Evolutionary conservation across 2,888 invertebrate species (phyloP), one percentile per base, ranked within the genome.

Genomic region (Agapetus fuscipes): DNA sequence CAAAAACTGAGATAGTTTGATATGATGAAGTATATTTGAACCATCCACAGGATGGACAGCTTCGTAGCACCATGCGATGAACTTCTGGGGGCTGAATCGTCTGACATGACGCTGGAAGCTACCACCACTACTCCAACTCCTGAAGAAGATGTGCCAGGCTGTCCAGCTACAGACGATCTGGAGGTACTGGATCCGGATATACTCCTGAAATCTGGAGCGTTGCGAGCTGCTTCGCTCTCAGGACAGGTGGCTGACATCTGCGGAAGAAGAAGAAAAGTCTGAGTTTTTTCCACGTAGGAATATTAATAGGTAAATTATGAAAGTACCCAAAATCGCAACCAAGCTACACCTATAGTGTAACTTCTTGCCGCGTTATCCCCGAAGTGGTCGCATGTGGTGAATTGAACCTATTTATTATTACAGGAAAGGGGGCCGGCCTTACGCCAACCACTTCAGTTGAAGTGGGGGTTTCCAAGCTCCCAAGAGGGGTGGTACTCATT

Each of bases 51-150:
- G 20, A 20, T 9, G 4, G 20, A 20, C 9, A 20, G 20, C 9
- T 9, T 20, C 5, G 5, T 20, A 9, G 9, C 9, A 9, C 9
- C 4, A 20, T 4, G 5, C 9, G 34, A 15, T 16, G 34, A 11
- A n/a, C 24, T 17, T 20, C 39, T 32, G 3, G 34, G 30, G 10
- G 34, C 34, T 4, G 41, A 40, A 26, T 44, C 44, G 27, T 44
- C 44, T 10, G 44, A 34, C 37, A 44, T 40, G 14, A 44, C 44
- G 17, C 44, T 44, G 11, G 44, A 44, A 3, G 44, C 44, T 9
- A 44, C 44, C 16, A 44, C 37, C 1, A 40, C 40, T 10, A 39
- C 39, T 28, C 38, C n/a, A 5, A 28, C n/a, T 4, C 6, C 28
- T 12, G 28, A 12, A 4, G 20, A 20, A 6, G 20, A 20, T 4